Conservation (phyloP, 2,113 vertebrate species). For the Neolamprologus toae region DNA sequence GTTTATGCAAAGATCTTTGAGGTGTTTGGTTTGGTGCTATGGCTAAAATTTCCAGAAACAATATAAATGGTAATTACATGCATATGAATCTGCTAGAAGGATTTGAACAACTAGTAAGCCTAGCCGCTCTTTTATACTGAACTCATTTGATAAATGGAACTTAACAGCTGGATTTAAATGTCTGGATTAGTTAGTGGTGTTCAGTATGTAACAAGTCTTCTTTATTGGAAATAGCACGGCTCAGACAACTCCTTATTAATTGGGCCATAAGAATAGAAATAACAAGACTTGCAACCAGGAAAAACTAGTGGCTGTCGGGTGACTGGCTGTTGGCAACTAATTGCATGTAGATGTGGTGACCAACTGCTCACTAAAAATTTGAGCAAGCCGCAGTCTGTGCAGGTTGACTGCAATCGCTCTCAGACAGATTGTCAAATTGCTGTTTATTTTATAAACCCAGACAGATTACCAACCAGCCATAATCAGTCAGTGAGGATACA, state of each 20-base stretch:
- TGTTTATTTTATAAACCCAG: not conserved
- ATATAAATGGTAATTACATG: not conserved
- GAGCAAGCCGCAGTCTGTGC: not conserved
- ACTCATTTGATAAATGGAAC: not conserved
- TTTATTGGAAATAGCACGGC: not conserved
- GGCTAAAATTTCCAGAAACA: not conserved
- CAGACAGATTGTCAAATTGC: not conserved
- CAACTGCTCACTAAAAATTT: not conserved
- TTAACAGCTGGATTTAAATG: not conserved
- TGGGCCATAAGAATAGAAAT: not conserved
- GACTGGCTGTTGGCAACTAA: not conserved
- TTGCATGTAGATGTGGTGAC: not conserved
- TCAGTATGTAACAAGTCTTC: not conserved
- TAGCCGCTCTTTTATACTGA: not conserved
- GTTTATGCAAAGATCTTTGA: not conserved
- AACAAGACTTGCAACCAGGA: not conserved
- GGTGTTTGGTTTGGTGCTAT: not conserved
- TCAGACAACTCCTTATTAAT: not conserved
- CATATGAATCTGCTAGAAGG: not conserved
- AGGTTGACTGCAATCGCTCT: not conserved
- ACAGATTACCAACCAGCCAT: not conserved
- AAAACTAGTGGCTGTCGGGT: not conserved
- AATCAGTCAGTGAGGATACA: not conserved
- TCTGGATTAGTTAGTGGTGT: not conserved
- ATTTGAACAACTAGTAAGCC: not conserved